Conservation (phyloP, 2,797 vertebrate genomes). For the Periparus ater region DNA sequence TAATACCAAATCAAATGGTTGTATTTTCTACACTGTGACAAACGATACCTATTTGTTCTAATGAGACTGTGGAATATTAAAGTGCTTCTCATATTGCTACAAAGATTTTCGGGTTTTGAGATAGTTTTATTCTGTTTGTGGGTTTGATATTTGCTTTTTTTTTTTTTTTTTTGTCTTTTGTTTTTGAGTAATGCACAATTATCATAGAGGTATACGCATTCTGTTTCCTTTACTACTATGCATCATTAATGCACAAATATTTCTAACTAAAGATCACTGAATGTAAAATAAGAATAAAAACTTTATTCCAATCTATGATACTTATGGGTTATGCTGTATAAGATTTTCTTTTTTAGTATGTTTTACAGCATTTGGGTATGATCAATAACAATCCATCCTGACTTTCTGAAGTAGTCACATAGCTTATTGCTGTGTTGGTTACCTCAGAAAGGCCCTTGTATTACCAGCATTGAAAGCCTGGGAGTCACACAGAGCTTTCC, state of each 20-base stretch:
- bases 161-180: neutral
- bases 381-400: neutral
- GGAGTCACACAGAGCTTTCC: neutral
- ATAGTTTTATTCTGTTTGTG: neutral
- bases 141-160: neutral
- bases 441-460: neutral
- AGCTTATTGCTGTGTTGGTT: neutral
- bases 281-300: conserved; percentile 35
- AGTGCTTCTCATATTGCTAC: neutral
- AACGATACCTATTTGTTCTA: neutral
- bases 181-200: neutral
- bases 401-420: neutral
- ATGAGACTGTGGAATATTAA: neutral
- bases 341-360: neutral
- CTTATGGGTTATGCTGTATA: neutral
- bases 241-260: conserved; percentile 31
- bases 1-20: neutral
- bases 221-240: neutral
- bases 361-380: neutral
- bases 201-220: neutral
- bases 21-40: neutral
- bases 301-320: neutral
- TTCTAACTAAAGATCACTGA: conserved; percentile 43
- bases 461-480: neutral
- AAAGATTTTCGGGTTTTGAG: neutral